phyloP scores from a whole-genome alignment of 2,113 vertebrate genomes.

The Sapayoa aenigma region DNA sequence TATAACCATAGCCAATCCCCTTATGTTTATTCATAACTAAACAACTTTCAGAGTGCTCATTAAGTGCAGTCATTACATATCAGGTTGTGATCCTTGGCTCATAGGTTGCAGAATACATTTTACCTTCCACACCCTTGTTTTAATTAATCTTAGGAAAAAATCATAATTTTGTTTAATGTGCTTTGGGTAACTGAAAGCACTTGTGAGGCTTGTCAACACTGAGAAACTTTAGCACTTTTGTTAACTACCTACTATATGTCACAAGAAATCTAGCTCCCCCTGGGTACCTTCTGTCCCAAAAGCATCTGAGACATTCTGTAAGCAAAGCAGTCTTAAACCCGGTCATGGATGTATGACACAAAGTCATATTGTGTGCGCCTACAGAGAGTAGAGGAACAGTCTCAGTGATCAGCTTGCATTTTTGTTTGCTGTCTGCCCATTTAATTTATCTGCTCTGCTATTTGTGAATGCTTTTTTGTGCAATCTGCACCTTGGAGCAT shows the following conservation, averaged over 20 bases:
- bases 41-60: slow-evolving; percentile 23
- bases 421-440: background rate
- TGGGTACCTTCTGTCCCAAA: background rate
- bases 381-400: background rate
- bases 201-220: background rate
- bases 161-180: background rate
- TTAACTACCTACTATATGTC: background rate
- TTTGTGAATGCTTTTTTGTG: background rate
- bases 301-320: background rate
- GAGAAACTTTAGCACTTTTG: background rate
- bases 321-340: background rate
- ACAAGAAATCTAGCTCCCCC: background rate
- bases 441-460: background rate
- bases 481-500: background rate
- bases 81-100: slow-evolving; percentile 31
- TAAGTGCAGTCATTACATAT: slow-evolving; percentile 30
- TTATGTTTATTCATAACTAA: slow-evolving; percentile 57
- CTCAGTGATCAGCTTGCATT: background rate
- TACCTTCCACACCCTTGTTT: background rate
- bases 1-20: background rate
- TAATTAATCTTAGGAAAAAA: slow-evolving; percentile 28
- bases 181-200: background rate
- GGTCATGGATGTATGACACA: background rate
- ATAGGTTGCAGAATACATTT: slow-evolving; percentile 3
- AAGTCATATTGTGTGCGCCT: background rate